These are phyloP conservation scores for Pseudococcus jackbeardsleyi DNA, from an alignment of 2,888 invertebrate species.

Conservation along the genomic window DNA sequence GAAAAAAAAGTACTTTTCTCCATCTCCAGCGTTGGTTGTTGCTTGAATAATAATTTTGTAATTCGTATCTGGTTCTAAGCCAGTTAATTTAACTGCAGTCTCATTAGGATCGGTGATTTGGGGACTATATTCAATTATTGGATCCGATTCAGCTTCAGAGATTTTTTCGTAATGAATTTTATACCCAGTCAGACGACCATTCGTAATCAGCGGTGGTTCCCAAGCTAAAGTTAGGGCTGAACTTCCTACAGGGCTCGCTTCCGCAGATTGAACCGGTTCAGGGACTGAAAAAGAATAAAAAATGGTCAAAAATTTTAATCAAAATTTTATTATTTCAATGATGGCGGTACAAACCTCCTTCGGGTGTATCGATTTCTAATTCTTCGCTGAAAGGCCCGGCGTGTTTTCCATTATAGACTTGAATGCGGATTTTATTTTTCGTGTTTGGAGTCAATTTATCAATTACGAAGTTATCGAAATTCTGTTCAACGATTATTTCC, in stretches of 20 bases:
- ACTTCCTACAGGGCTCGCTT: slow-evolving; percentile 88
- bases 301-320: neutral
- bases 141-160: slow-evolving; percentile 75
- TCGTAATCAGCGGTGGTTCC: slow-evolving; percentile 91
- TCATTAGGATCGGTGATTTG: slow-evolving; percentile 84
- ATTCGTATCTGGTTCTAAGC: slow-evolving; percentile 86
- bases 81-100: slow-evolving; percentile 85
- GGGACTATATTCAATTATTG: slow-evolving; percentile 80
- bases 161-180: slow-evolving; percentile 90
- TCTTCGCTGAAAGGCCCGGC: slow-evolving; percentile 91
- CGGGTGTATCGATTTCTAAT: slow-evolving; percentile 88
- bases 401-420: slow-evolving; percentile 91
- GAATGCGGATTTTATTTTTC: slow-evolving; percentile 88
- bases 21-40: slow-evolving; percentile 89
- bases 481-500: slow-evolving; percentile 82
- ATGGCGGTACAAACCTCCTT: slow-evolving; percentile 75
- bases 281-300: slow-evolving; percentile 74
- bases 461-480: slow-evolving; percentile 81
- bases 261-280: slow-evolving; percentile 86
- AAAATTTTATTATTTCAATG: neutral
- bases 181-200: slow-evolving; percentile 93
- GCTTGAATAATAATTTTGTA: slow-evolving; percentile 90
- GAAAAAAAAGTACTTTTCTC: slow-evolving; percentile 75
- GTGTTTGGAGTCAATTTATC: slow-evolving; percentile 87
- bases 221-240: slow-evolving; percentile 91